Percentiles rank a stretch among this genome's conserved stretches.
phyloP scores from a whole-genome alignment of 2,797 vertebrate genomes.

The Ceryle rudis region DNA sequence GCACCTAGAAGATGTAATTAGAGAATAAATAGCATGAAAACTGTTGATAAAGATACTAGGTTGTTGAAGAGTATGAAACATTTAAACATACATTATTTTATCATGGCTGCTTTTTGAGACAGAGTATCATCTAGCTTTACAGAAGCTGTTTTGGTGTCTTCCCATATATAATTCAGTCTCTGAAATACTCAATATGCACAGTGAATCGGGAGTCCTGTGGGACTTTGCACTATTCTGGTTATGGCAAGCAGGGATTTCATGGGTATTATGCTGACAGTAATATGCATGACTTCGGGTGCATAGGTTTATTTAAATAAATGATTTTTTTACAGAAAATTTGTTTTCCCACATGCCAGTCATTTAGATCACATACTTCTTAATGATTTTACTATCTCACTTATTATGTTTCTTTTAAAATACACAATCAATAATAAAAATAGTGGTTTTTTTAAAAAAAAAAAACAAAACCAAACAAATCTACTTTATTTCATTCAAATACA shows the following conservation, averaged over 20 bases:
- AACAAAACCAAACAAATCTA: background rate
- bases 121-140: background rate
- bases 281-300: background rate
- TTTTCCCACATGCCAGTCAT: background rate
- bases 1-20: background rate
- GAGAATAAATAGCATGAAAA: background rate
- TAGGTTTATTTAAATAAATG: background rate
- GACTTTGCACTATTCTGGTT: background rate
- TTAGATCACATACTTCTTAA: background rate
- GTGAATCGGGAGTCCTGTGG: background rate
- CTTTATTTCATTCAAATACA: background rate
- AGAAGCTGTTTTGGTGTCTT: background rate
- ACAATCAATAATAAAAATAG: background rate
- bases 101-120: background rate
- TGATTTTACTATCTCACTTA: background rate
- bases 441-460: rapidly evolving
- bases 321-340: background rate
- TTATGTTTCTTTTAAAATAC: background rate
- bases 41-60: background rate
- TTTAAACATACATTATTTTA: background rate
- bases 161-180: background rate
- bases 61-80: background rate
- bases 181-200: background rate
- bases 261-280: background rate
- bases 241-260: background rate